A percentile compares a stretch with the other conserved stretches of the same genome.
These are phyloP conservation scores for Nomada flava DNA, from an alignment of 2,888 invertebrate species.

Conservation along the genomic window DNA sequence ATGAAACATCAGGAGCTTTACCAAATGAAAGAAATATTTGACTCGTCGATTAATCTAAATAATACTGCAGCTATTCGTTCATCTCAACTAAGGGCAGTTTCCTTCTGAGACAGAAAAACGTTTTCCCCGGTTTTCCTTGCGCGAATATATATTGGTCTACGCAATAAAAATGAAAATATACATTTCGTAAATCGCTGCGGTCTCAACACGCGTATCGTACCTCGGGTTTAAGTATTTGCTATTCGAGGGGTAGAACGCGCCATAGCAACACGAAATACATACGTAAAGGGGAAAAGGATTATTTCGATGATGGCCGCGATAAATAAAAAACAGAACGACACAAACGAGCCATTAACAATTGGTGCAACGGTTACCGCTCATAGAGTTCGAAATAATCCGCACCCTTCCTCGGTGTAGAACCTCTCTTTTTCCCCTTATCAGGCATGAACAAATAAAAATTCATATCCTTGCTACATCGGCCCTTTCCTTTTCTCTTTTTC, in stretches of 20 bases:
- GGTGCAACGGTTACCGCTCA: slow-evolving; percentile 53
- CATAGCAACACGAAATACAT: slow-evolving; percentile 25
- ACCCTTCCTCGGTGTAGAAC: slow-evolving; percentile 37
- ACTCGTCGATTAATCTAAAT: slow-evolving; percentile 11
- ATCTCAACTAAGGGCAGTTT: not conserved
- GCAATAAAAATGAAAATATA: slow-evolving; percentile 3
- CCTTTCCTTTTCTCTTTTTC: slow-evolving; percentile 24
- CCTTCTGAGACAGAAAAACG: not conserved
- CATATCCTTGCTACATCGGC: slow-evolving; percentile 29
- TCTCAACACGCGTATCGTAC: not conserved
- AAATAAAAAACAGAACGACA: slow-evolving; percentile 30
- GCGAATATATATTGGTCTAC: slow-evolving; percentile 14
- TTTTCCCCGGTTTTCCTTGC: not conserved
- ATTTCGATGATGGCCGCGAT: slow-evolving; percentile 35
- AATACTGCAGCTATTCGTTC: slow-evolving; percentile 28
- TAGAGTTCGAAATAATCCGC: slow-evolving; percentile 44
- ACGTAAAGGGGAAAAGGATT: slow-evolving; percentile 33
- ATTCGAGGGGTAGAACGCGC: slow-evolving; percentile 27
- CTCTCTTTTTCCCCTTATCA: slow-evolving; percentile 5
- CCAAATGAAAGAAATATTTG: not conserved
- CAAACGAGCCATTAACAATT: slow-evolving; percentile 37
- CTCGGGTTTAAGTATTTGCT: slow-evolving; percentile 8
- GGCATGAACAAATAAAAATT: slow-evolving; percentile 46
- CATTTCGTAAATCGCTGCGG: not conserved
- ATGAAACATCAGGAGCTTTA: not conserved